A percentile compares a stretch with the other conserved stretches of the same genome.
Evolutionary conservation across 2,113 vertebrate genomes (phyloP).

Genomic region (Neolamprologus sp.): DNA sequence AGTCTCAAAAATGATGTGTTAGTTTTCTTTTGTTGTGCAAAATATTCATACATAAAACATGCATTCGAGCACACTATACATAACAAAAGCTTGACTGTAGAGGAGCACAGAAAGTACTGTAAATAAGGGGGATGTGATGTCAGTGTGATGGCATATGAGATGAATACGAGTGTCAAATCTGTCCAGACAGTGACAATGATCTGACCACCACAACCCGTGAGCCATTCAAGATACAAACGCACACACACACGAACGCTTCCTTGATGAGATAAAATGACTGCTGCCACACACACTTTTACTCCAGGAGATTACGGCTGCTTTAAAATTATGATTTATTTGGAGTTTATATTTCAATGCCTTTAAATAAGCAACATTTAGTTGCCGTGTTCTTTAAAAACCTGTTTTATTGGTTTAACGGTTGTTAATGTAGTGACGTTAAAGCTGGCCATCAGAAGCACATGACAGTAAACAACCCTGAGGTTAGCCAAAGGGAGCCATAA

Average conservation of each 20-base stretch:
- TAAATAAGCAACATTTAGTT: background rate
- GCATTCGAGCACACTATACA: background rate
- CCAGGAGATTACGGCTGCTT: background rate
- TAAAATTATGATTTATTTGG: background rate
- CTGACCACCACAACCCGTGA: background rate
- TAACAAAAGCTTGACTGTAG: background rate
- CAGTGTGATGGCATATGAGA: constrained; percentile 21
- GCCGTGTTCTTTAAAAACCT: background rate
- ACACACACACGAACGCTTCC: background rate
- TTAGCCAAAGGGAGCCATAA: background rate
- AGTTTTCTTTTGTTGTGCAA: background rate
- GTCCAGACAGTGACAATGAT: constrained; percentile 4
- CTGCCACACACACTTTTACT: background rate
- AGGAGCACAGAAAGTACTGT: background rate
- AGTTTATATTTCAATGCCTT: background rate
- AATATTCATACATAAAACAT: background rate
- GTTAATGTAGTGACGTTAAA: background rate
- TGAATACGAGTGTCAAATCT: constrained; percentile 19
- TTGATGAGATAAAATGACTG: background rate
- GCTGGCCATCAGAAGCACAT: background rate
- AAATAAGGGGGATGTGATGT: background rate
- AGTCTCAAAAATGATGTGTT: background rate
- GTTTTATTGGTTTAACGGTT: background rate
- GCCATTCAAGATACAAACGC: background rate
- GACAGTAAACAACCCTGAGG: background rate